Evolutionary conservation across 1,140 invertebrate genomes (phyloP).

Genomic region (Ridgeia piscesae): DNA sequence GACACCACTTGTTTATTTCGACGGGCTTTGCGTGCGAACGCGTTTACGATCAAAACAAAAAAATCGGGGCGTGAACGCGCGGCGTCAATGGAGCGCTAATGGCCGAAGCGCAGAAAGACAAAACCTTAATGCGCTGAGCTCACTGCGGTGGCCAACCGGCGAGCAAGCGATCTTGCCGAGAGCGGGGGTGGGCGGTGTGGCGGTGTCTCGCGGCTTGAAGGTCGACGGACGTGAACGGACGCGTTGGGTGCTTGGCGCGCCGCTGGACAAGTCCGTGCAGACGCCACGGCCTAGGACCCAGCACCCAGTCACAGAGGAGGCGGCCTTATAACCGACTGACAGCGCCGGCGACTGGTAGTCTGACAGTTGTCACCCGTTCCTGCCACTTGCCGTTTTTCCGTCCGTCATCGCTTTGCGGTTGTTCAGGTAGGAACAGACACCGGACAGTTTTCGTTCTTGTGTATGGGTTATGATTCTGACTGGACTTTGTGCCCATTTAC

Average conservation of each 20-base stretch:
- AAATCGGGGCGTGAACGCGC: neutral
- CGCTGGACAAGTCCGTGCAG: neutral
- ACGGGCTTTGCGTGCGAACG: neutral
- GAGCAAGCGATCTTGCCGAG: no score
- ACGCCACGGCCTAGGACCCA: neutral
- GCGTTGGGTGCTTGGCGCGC: neutral
- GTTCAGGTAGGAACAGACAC: neutral
- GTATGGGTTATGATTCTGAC: neutral
- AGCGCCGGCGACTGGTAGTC: neutral
- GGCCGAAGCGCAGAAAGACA: neutral
- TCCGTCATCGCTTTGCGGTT: neutral
- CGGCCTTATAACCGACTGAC: neutral
- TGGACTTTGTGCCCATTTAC: neutral
- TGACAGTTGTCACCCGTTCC: neutral
- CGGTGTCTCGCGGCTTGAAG: neutral
- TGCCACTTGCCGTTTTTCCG: neutral
- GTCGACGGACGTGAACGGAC: neutral
- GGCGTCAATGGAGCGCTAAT: neutral
- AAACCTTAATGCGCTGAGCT: neutral
- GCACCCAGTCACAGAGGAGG: neutral
- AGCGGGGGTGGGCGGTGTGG: no score
- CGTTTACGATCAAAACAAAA: neutral
- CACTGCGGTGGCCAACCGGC: no score
- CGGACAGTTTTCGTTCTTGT: neutral
- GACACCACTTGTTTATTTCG: neutral